Percentiles rank a stretch among this genome's conserved stretches.
Evolutionary conservation across 2,797 vertebrate species (phyloP).

Genomic region (Sebastes nivosus): DNA sequence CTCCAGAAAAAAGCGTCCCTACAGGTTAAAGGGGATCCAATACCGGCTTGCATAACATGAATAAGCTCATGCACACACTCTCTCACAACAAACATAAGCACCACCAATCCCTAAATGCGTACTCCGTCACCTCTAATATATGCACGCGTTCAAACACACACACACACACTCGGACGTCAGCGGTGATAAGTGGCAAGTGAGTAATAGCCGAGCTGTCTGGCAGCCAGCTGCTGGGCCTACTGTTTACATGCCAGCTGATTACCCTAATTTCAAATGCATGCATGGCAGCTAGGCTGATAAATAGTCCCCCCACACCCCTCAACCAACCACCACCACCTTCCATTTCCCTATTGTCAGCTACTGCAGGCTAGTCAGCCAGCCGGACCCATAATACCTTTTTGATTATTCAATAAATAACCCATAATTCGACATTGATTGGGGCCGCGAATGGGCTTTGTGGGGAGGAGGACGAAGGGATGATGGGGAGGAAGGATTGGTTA

Average conservation of each 20-base stretch:
- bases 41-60: slow-evolving; percentile 3
- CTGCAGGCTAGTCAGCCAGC: slow-evolving; percentile 73
- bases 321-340: slow-evolving; percentile 43
- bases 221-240: slow-evolving; percentile 88
- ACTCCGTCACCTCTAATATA: slow-evolving; percentile 34
- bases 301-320: slow-evolving; percentile 64
- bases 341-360: slow-evolving; percentile 74
- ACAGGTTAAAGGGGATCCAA: neutral
- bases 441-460: slow-evolving; percentile 77
- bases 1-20: neutral
- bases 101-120: slow-evolving; percentile 22
- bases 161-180: slow-evolving; percentile 55
- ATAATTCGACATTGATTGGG: slow-evolving; percentile 91
- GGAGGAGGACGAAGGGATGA: slow-evolving; percentile 50
- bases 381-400: slow-evolving; percentile 84
- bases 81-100: slow-evolving; percentile 9
- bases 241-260: slow-evolving; percentile 94
- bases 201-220: slow-evolving; percentile 87
- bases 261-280: slow-evolving; percentile 90
- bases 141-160: slow-evolving; percentile 27
- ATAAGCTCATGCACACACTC: neutral
- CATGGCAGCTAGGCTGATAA: slow-evolving; percentile 83
- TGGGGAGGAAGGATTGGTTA: slow-evolving; percentile 52
- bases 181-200: slow-evolving; percentile 87
- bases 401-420: slow-evolving; percentile 92